Evolutionary conservation across 53 echinoderm and acorn worm species (phyloP), one percentile per base, ranked within the genome.

Genomic region (Arbacia lixula): DNA sequence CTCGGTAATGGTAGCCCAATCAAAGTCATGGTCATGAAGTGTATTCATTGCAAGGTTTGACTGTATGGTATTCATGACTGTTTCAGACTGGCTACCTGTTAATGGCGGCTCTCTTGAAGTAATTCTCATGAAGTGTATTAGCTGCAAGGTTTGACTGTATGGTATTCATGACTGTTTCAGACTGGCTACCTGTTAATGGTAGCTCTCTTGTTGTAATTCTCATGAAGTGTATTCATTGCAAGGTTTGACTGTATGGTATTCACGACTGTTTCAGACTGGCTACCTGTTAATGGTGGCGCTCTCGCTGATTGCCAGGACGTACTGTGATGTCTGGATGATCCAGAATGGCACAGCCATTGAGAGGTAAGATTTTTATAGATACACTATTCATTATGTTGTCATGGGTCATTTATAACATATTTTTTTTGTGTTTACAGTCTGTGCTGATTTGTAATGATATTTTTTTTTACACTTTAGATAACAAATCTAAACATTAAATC

Each of bases 321-420:
- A 94, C 34, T 97, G 98, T 86, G 98, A 97, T 90, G 93, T 97
- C 14, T 97, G 94, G 94, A 97, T 97, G 98, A 97, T 97, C 11
- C 93, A 93, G 49, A 94, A 97, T 86, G 94, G 94, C 51, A 97
- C 98, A 35, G 94, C 98, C 42, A 93, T 97, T 40, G 98, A 97
- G 84, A 94, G 95, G 95, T 95, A 83, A 77, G 71, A 71, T n/a
- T n/a, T n/a, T n/a, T n/a, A n/a, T n/a, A n/a, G n/a, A n/a, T n/a
- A n/a, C n/a, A n/a, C n/a, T n/a, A n/a, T n/a, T n/a, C n/a, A n/a
- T n/a, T n/a, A n/a, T n/a, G n/a, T n/a, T n/a, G n/a, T n/a, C n/a
- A n/a, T n/a, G n/a, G n/a, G n/a, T n/a, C n/a, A n/a, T n/a, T n/a
- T n/a, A n/a, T n/a, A n/a, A n/a, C n/a, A n/a, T n/a, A n/a, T n/a